Evolutionary conservation across 2,888 invertebrate genomes (phyloP).

Genomic region (Spatulosminthurus flaviceps): DNA sequence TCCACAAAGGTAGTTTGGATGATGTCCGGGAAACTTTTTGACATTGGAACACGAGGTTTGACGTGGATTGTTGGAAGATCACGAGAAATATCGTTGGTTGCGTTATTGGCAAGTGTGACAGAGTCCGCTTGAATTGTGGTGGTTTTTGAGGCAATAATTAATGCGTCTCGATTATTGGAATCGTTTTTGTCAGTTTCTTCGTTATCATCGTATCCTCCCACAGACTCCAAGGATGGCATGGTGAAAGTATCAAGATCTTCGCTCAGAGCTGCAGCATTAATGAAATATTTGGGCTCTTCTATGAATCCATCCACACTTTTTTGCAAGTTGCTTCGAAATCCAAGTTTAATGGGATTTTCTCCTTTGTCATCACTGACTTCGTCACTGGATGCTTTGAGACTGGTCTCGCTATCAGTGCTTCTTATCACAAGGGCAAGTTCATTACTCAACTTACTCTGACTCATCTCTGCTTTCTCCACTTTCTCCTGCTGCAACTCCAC

Average conservation of each 20-base stretch:
- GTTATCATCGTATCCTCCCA: slow-evolving; percentile 11
- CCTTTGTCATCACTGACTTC: slow-evolving; percentile 22
- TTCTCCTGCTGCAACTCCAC: neutral
- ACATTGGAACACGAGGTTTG: slow-evolving; percentile 59
- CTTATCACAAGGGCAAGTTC: slow-evolving; percentile 1
- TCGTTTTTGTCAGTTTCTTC: slow-evolving; percentile 25
- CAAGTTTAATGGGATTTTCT: slow-evolving; percentile 28
- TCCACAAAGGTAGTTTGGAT: slow-evolving; percentile 50
- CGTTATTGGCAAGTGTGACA: neutral
- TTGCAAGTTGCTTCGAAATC: slow-evolving; percentile 37
- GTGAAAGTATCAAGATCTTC: slow-evolving; percentile 35
- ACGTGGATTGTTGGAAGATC: slow-evolving; percentile 35
- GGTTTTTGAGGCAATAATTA: neutral
- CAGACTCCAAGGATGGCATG: slow-evolving; percentile 37
- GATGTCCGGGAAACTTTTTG: slow-evolving; percentile 62
- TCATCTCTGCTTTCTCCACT: slow-evolving; percentile 19
- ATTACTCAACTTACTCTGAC: slow-evolving; percentile 18
- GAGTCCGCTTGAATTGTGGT: neutral
- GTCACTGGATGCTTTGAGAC: neutral
- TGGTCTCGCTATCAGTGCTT: neutral
- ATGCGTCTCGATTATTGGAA: neutral
- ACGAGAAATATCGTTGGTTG: neutral
- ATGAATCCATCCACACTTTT: slow-evolving; percentile 50
- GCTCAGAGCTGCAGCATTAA: slow-evolving; percentile 61
- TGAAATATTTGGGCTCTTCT: slow-evolving; percentile 61